phyloP scores from a whole-genome alignment of 2,888 invertebrate genomes.

The Sialis lutaria region DNA sequence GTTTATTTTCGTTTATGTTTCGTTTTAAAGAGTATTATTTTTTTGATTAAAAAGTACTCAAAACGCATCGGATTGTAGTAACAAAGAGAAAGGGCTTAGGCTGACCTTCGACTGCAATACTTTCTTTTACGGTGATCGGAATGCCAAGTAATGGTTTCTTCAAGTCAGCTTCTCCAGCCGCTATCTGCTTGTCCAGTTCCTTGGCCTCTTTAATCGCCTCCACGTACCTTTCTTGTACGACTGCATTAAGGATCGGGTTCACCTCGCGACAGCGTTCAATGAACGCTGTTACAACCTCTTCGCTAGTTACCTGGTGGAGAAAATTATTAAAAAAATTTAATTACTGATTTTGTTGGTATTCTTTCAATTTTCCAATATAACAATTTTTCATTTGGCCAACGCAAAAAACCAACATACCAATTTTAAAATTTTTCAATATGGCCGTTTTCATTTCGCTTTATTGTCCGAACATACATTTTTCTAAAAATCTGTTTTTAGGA shows the following conservation, averaged over 20 bases:
- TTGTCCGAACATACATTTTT: too few species aligned
- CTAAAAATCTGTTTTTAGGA: too few species aligned
- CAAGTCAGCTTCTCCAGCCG: conserved; percentile 26
- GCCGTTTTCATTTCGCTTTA: too few species aligned
- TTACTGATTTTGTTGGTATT: conserved; percentile 13
- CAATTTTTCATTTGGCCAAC: not conserved
- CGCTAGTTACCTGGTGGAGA: conserved; percentile 42
- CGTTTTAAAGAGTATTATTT: too few species aligned
- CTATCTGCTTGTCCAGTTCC: conserved; percentile 49
- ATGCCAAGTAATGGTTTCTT: conserved; percentile 65
- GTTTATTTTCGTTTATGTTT: too few species aligned
- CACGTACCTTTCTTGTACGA: conserved; percentile 62
- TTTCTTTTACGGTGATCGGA: conserved; percentile 74
- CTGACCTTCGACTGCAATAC: conserved; percentile 56
- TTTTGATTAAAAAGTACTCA: too few species aligned
- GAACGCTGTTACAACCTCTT: conserved; percentile 50
- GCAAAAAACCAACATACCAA: too few species aligned
- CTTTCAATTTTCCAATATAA: not conserved
- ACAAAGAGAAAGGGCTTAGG: not conserved
- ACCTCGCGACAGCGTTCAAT: conserved; percentile 61
- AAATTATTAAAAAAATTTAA: conserved; percentile 13
- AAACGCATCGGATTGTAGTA: too few species aligned
- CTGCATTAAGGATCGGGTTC: conserved; percentile 61
- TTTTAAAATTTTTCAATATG: too few species aligned
- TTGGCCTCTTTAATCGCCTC: conserved; percentile 59